Conservation (phyloP, 2,113 vertebrate species). For the Propithecus coquereli region DNA sequence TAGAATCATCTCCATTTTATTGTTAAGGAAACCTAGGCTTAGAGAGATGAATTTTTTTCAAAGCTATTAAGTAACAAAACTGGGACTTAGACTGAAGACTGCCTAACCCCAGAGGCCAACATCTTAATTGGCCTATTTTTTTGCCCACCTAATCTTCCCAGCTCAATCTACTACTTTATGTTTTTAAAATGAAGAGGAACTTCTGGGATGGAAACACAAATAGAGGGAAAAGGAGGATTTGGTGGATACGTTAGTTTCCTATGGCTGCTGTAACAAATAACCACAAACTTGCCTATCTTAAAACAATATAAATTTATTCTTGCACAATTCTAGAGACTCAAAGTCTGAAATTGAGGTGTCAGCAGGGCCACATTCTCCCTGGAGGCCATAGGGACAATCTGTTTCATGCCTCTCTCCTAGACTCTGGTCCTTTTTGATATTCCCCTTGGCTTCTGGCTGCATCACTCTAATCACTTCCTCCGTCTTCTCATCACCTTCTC, state of each 20-base stretch:
- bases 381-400: neutral
- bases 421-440: neutral
- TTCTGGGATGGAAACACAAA: neutral
- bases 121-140: neutral
- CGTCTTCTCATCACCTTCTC: neutral
- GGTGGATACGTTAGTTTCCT: neutral
- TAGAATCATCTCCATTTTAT: neutral
- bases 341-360: neutral
- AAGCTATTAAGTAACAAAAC: neutral
- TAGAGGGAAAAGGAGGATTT: neutral
- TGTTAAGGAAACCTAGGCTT: neutral
- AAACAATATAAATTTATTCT: neutral
- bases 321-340: neutral
- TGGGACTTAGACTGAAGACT: neutral
- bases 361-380: neutral
- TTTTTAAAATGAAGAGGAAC: neutral
- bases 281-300: neutral
- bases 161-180: neutral
- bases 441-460: neutral
- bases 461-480: neutral
- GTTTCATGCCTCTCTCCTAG: neutral
- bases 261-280: neutral
- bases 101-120: neutral
- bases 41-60: neutral
- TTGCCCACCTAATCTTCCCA: neutral